Conservation (phyloP, 2,113 vertebrate genomes). For the Sporophila hypoxantha region DNA sequence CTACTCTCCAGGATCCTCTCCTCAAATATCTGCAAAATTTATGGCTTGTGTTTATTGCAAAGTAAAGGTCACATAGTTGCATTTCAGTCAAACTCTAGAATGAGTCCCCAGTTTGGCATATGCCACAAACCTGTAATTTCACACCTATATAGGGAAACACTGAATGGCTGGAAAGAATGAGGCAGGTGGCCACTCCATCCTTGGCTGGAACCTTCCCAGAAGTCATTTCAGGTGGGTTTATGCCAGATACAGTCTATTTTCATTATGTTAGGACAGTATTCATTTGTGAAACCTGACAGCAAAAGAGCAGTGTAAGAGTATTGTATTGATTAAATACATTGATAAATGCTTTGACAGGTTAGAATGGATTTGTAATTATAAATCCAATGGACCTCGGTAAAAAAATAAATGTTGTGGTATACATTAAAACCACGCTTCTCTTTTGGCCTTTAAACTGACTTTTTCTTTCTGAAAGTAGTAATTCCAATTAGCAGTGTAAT, state of each 20-base stretch:
- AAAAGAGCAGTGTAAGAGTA: neutral
- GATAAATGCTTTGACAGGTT: neutral
- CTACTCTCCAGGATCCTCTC: neutral
- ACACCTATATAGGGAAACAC: neutral
- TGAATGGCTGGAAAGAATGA: neutral
- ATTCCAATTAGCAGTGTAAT: slow-evolving; percentile 25
- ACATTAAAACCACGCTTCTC: neutral
- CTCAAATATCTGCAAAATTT: neutral
- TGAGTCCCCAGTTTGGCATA: neutral
- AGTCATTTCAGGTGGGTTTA: neutral
- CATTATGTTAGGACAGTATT: neutral
- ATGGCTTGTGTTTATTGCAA: neutral
- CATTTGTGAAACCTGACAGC: slow-evolving; percentile 8
- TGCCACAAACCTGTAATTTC: neutral
- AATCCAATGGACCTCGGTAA: neutral
- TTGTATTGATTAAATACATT: neutral
- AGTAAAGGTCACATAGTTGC: neutral
- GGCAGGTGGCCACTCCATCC: neutral
- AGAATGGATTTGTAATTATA: neutral
- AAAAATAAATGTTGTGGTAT: neutral
- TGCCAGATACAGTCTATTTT: neutral
- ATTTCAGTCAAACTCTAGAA: neutral
- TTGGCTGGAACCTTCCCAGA: neutral
- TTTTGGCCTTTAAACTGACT: neutral
- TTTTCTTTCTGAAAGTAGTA: neutral